Percentiles rank a stretch among this genome's conserved stretches.
Conservation (phyloP, 1,140 invertebrate genomes). For the Caenorhabditis tropicalis region DNA sequence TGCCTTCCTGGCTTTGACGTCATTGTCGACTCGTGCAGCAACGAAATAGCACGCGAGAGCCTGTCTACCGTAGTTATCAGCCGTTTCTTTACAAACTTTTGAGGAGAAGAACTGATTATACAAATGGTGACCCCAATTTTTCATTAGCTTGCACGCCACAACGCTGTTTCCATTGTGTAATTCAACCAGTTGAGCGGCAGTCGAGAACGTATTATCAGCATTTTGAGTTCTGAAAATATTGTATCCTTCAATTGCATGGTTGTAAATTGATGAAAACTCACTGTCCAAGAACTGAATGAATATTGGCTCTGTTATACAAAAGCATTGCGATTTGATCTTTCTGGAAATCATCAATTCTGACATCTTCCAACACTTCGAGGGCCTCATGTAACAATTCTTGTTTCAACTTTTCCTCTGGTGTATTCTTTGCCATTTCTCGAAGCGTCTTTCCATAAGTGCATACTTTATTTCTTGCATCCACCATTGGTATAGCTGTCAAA, state of each 20-base stretch:
- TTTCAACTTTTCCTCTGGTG: not conserved
- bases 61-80: not conserved
- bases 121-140: not conserved
- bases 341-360: not conserved
- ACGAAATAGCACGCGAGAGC: slow-evolving; percentile 13
- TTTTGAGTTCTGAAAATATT: not conserved
- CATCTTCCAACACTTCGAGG: slow-evolving; percentile 34
- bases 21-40: not conserved
- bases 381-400: not conserved
- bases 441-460: slow-evolving; percentile 44
- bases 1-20: not conserved
- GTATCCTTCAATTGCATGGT: not conserved
- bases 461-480: slow-evolving; percentile 45
- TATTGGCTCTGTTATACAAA: not conserved
- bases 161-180: not conserved
- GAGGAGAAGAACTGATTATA: not conserved
- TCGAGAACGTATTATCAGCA: not conserved
- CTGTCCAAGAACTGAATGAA: slow-evolving; percentile 10
- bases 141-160: not conserved
- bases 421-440: slow-evolving; percentile 13
- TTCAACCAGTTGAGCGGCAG: not conserved
- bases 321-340: not conserved
- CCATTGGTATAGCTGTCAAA: slow-evolving; percentile 29
- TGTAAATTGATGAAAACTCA: not conserved
- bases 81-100: not conserved